A percentile compares a stretch with the other conserved stretches of the same genome.
These are phyloP conservation scores for Drosophila fuyamai DNA, from an alignment of 1,140 invertebrate genomes.

Conservation along the genomic window DNA sequence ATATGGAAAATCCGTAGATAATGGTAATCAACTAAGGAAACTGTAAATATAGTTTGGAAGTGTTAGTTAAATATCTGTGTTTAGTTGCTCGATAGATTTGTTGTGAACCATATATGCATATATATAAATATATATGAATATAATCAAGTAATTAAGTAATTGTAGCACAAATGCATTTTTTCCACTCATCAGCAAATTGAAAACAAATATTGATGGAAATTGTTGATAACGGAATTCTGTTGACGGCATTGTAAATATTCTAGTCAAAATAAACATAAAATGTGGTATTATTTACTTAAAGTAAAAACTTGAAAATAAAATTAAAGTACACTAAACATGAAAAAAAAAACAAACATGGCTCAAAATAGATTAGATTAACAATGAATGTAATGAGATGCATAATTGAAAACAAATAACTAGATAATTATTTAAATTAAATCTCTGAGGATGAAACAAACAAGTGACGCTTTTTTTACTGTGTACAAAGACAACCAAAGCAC, in stretches of 20 bases:
- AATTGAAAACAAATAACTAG: conserved; percentile 45
- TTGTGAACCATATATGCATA: conserved; percentile 66
- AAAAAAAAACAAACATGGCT: conserved; percentile 46
- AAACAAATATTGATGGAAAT: conserved; percentile 36
- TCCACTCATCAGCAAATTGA: conserved; percentile 49
- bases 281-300: conserved; percentile 78
- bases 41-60: conserved; percentile 53
- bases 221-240: conserved; percentile 26
- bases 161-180: conserved; percentile 70
- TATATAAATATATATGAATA: conserved; percentile 34
- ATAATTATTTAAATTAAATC: conserved; percentile 33
- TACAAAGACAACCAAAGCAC: conserved; percentile 17
- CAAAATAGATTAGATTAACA: conserved; percentile 46
- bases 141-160: conserved; percentile 53
- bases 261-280: conserved; percentile 38
- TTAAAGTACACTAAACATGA: conserved; percentile 6
- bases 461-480: conserved; percentile 24
- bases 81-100: conserved; percentile 64
- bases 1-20: conserved; percentile 48
- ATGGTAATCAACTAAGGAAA: conserved; percentile 31
- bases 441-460: conserved; percentile 6
- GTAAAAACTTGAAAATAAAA: conserved; percentile 45
- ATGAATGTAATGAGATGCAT: conserved; percentile 27
- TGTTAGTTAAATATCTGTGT: conserved; percentile 70
- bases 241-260: conserved; percentile 51